Evolutionary conservation across 2,888 invertebrate species (phyloP).

Genomic region (Agrilus cyanescens): DNA sequence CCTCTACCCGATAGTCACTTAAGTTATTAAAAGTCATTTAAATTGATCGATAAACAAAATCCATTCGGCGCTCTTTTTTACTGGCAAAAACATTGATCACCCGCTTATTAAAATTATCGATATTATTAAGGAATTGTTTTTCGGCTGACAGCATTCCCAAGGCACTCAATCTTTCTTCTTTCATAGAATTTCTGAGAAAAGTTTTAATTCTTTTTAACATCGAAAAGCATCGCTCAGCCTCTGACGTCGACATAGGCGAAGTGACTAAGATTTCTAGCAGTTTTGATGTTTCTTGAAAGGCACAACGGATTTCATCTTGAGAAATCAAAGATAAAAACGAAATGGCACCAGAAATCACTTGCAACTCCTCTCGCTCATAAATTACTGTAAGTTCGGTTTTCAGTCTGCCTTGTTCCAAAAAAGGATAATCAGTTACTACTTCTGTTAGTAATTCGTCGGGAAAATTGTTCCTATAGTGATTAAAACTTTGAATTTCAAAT

Average conservation of each 20-base stretch:
- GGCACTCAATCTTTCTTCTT: constrained; percentile 17
- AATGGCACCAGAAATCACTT: no score
- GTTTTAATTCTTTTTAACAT: constrained; percentile 19
- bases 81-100: constrained; percentile 11
- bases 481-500: constrained; percentile 17
- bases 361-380: constrained; percentile 1
- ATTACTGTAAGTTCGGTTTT: constrained; percentile 18
- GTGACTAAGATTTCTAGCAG: not conserved
- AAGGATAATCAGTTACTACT: constrained; percentile 12
- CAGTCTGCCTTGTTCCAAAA: constrained; percentile 17
- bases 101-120: constrained; percentile 14
- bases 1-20: no score
- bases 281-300: not conserved
- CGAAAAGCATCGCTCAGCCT: not conserved
- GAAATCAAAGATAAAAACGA: no score
- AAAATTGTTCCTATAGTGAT: constrained; percentile 12
- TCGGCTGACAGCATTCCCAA: constrained; percentile 15
- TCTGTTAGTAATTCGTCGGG: constrained; percentile 12
- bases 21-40: no score
- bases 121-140: constrained; percentile 9
- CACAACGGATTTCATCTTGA: no score
- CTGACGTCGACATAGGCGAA: not conserved
- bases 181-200: constrained; percentile 19
- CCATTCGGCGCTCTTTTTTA: constrained; percentile 3
- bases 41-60: not conserved